Base-by-base conservation (phyloP, 2,888 invertebrate species). In the Asteroscopus sphinx region DNA sequence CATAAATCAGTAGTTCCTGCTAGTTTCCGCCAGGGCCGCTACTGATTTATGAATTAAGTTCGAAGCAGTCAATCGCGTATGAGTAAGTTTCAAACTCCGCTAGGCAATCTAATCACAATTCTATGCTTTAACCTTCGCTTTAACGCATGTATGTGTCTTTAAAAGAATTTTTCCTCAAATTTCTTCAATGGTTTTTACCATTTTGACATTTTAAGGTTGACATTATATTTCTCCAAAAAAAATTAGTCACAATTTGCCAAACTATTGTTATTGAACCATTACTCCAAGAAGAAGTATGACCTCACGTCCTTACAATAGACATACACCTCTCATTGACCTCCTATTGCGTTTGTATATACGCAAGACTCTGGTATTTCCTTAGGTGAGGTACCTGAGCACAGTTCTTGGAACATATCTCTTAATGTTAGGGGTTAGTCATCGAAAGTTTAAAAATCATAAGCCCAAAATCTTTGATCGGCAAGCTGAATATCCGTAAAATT, bases 401-500 rank as follows among this genome's bases (percentile, higher is more conserved):
- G 63, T 90, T 88, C 88, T 76, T 49, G 81, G 90, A 89, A 89
- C 68, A 66, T 65, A 68, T 71, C 78, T 77, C 74, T 79, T 73
- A 85, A 75, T 76, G 61, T 76, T 77, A 64, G 57, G 73, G 68
- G 76, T 88, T 89, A 90, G 88, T 90, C 91, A 90, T 85, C 85
- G 77, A 67, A 70, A 70, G 63, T 71, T 78, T 56, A 77, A 77
- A 82, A 80, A 85, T 85, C 79, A 83, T 81, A 85, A 79, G 59
- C 68, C 6, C 57, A 75, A 62, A 77, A 68, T 64, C 70, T 75
- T 76, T 56, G 70, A 72, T 71, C 68, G 80, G 73, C 70, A 70
- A 71, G 60, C 71, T 62, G 61, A 68, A 64, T 55, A 66, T 62
- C 53, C 57, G 41, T 42, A 44, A 57, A 64, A 59, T 56, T 41